A percentile compares a stretch with the other conserved stretches of the same genome.
Evolutionary conservation across 2,113 vertebrate species (phyloP).

Genomic region (Campylorhamphus procurvoides): DNA sequence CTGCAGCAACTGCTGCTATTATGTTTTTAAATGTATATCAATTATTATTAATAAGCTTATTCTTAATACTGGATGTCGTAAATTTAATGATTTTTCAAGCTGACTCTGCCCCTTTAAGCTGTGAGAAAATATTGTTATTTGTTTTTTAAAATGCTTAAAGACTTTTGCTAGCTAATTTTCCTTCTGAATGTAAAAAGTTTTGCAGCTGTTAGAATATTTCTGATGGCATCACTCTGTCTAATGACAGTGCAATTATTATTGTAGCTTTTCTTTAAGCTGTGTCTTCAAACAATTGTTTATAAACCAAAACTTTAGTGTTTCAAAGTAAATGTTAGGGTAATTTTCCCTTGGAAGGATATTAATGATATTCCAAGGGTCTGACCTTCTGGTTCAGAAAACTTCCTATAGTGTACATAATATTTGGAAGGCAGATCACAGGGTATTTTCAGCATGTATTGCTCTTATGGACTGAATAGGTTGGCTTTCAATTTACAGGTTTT

Average conservation of each 20-base stretch:
- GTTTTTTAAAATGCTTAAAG: background rate
- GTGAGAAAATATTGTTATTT: background rate
- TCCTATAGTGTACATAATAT: background rate
- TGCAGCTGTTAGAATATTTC: background rate
- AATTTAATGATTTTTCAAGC: background rate
- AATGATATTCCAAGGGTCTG: background rate
- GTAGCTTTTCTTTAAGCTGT: background rate
- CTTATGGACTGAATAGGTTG: background rate
- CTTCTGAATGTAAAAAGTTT: background rate
- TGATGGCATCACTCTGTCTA: background rate
- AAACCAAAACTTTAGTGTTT: background rate
- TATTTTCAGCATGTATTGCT: background rate
- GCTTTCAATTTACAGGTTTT: background rate
- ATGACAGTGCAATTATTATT: background rate
- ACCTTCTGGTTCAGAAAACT: background rate
- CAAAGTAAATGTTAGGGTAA: background rate
- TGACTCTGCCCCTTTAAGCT: slow-evolving; percentile 26
- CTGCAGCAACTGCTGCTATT: background rate
- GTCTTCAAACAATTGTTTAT: background rate
- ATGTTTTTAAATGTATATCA: background rate
- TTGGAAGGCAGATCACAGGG: background rate
- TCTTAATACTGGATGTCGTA: background rate
- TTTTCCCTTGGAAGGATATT: background rate
- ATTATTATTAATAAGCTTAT: background rate
- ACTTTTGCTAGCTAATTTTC: background rate